phyloP scores from a whole-genome alignment of 2,113 vertebrate genomes.

The Excalfactoria chinensis region DNA sequence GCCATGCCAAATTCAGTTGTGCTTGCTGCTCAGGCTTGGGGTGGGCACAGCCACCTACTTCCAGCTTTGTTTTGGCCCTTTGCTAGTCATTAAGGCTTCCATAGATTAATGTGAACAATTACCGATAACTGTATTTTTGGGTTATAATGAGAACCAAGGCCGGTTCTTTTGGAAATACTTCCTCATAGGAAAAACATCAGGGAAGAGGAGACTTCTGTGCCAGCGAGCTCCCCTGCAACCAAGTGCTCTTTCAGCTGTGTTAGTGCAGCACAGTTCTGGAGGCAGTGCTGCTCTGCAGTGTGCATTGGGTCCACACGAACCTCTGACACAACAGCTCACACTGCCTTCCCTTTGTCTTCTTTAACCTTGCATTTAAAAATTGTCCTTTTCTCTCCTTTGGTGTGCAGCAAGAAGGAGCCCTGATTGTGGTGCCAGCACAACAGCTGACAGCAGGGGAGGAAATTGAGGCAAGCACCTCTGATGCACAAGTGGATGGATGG shows the following conservation, averaged over 20 bases:
- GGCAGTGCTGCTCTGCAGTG: background rate
- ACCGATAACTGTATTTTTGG: background rate
- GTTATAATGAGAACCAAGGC: no score
- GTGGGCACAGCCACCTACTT: background rate
- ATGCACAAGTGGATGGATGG: background rate
- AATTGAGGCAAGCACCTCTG: background rate
- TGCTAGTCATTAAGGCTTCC: background rate
- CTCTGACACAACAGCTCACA: background rate
- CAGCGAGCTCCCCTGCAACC: background rate
- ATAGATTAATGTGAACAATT: background rate
- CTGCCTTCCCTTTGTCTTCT: background rate
- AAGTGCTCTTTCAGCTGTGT: background rate
- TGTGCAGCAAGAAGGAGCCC: background rate
- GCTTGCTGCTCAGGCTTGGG: background rate
- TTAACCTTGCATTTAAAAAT: background rate
- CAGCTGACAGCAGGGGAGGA: background rate
- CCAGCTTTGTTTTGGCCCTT: background rate
- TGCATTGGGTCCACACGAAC: accelerated
- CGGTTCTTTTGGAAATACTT: background rate
- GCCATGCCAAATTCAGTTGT: background rate
- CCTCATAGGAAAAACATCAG: background rate
- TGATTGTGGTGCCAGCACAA: background rate
- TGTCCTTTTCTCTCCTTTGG: background rate
- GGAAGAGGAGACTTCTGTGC: background rate
- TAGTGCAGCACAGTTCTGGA: background rate